These are phyloP conservation scores for Micropoecilia bifurca DNA, from an alignment of 2,797 vertebrate genomes.

Conservation along the genomic window DNA sequence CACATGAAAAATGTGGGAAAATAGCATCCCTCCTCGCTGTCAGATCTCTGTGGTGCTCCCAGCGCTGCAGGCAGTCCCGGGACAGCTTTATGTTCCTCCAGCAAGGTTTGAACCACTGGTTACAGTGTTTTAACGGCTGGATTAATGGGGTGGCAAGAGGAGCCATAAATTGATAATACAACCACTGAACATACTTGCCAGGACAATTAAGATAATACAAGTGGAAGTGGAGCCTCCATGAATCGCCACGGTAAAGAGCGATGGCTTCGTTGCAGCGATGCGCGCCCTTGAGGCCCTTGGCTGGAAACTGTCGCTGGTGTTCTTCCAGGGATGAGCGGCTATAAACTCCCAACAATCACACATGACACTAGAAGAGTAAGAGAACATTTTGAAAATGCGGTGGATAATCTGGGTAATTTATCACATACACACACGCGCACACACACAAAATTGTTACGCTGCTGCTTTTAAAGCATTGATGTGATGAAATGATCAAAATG, in stretches of 20 bases:
- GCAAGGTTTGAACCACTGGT: slow-evolving; percentile 73
- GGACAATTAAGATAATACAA: slow-evolving; percentile 87
- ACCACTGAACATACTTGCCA: slow-evolving; percentile 84
- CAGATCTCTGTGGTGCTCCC: slow-evolving; percentile 53
- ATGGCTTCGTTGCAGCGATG: slow-evolving; percentile 63
- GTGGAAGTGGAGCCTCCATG: slow-evolving; percentile 79
- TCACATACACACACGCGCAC: too few species aligned
- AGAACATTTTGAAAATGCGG: slow-evolving; percentile 17
- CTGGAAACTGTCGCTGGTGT: slow-evolving; percentile 47
- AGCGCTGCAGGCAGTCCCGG: slow-evolving; percentile 68
- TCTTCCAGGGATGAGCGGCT: slow-evolving; percentile 39
- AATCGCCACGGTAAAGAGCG: slow-evolving; percentile 75
- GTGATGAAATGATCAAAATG: neutral
- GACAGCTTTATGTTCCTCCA: slow-evolving; percentile 79
- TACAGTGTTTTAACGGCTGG: slow-evolving; percentile 84
- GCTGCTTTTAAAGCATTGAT: neutral
- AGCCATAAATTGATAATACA: slow-evolving; percentile 86
- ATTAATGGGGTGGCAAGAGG: slow-evolving; percentile 86
- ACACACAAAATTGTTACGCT: neutral
- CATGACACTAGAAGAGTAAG: slow-evolving; percentile 24
- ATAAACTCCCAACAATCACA: slow-evolving; percentile 60
- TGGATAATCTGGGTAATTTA: slow-evolving; percentile 24
- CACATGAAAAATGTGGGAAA: slow-evolving; percentile 50
- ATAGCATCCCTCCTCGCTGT: slow-evolving; percentile 25
- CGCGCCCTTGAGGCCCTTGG: slow-evolving; percentile 70